A percentile compares a stretch with the other conserved stretches of the same genome.
phyloP scores from a whole-genome alignment of 1,140 invertebrate species.

The Bombus superbus region DNA sequence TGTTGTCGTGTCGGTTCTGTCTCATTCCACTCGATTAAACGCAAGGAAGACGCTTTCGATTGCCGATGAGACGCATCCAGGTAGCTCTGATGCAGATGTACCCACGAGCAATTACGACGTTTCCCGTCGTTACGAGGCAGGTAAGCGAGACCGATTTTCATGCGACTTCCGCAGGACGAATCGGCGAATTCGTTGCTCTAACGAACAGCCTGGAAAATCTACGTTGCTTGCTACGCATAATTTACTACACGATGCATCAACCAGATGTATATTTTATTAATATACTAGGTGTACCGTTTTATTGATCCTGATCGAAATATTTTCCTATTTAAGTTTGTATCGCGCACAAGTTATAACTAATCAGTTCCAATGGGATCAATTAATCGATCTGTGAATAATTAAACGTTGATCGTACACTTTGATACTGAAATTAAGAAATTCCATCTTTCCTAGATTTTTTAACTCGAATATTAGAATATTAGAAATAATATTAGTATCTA shows the following conservation, averaged over 20 bases:
- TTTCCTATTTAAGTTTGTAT: not conserved
- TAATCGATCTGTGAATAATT: no score
- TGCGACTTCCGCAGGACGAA: conserved; percentile 75
- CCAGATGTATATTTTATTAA: not conserved
- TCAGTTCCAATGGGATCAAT: no score
- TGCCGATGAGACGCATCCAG: conserved; percentile 70
- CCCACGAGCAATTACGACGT: conserved; percentile 76
- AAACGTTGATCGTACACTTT: not conserved
- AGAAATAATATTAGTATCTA: no score
- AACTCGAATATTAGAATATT: no score
- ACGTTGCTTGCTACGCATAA: conserved; percentile 6
- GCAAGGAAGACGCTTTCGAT: conserved; percentile 72
- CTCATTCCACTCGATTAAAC: conserved; percentile 78
- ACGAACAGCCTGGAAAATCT: conserved; percentile 50
- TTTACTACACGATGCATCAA: not conserved
- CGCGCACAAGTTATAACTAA: no score
- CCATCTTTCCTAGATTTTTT: no score
- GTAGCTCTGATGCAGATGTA: conserved; percentile 64
- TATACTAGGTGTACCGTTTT: not conserved
- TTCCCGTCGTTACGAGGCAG: conserved; percentile 79
- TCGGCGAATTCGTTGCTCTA: conserved; percentile 34
- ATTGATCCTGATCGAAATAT: not conserved
- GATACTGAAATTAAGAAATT: not conserved
- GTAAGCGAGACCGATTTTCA: conserved; percentile 79
- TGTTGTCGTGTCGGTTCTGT: conserved; percentile 65